phyloP scores from a whole-genome alignment of 2,888 invertebrate genomes.

The Sarcophaga caerulescens region DNA sequence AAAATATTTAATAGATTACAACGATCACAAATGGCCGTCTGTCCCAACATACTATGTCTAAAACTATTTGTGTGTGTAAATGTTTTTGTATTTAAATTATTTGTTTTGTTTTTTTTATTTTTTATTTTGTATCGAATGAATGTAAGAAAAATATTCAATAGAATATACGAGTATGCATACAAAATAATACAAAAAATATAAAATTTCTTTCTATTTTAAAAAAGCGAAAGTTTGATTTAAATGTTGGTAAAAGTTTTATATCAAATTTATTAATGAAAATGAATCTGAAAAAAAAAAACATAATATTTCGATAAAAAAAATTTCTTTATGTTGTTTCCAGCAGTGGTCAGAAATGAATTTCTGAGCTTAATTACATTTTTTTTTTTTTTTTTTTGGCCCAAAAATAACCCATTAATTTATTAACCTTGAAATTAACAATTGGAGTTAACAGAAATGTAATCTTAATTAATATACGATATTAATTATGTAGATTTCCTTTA shows the following conservation, averaged over 20 bases:
- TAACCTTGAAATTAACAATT: constrained; percentile 36
- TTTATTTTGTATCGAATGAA: constrained; percentile 30
- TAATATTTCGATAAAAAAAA: constrained; percentile 24
- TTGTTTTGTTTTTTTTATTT: too few species aligned
- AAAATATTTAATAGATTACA: constrained; percentile 64
- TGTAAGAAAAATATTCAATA: constrained; percentile 27
- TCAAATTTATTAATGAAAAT: constrained; percentile 35
- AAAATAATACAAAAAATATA: constrained; percentile 21
- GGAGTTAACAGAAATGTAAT: constrained; percentile 12
- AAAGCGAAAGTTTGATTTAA: constrained; percentile 67
- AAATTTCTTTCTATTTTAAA: constrained; percentile 40
- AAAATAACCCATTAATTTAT: constrained; percentile 7
- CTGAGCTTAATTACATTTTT: not conserved
- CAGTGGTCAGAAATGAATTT: constrained; percentile 8
- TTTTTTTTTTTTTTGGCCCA: not conserved
- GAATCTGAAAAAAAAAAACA: not conserved
- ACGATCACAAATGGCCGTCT: not conserved
- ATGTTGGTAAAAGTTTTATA: constrained; percentile 61
- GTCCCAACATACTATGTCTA: not conserved
- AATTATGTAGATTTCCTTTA: constrained; percentile 16
- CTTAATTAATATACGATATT: constrained; percentile 3
- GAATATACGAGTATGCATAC: constrained; percentile 21
- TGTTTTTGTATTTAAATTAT: constrained; percentile 27
- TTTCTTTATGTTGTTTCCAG: constrained; percentile 5
- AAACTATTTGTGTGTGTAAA: not conserved